Conservation (phyloP, 2,113 vertebrate genomes). For the Sphaerodactylus townsendi region DNA sequence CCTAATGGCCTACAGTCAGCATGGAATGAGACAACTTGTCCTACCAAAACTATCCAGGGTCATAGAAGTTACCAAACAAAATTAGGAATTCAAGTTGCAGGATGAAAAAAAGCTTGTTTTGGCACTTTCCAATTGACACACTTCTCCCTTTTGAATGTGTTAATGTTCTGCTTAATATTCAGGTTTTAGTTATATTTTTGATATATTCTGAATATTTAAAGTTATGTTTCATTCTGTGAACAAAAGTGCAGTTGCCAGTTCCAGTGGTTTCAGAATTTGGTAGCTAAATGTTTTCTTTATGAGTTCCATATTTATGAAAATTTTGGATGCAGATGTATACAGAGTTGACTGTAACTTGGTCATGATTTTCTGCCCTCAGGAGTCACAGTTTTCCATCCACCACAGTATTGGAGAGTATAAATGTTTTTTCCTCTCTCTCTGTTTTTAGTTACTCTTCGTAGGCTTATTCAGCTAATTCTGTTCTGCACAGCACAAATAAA, state of each 20-base stretch:
- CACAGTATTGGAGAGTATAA: not conserved
- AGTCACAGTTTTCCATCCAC: not conserved
- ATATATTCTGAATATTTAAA: constrained; percentile 36
- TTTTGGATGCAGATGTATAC: constrained; percentile 23
- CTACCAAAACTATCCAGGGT: constrained; percentile 8
- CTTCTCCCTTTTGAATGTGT: constrained; percentile 26
- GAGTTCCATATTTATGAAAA: constrained; percentile 56
- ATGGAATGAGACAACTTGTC: not conserved
- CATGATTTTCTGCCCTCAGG: not conserved
- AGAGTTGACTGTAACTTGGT: constrained; percentile 17
- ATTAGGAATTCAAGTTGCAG: not conserved
- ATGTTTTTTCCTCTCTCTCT: not conserved
- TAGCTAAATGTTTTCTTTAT: constrained; percentile 57
- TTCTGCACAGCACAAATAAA: too few relatives aligned
- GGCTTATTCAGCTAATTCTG: too few relatives aligned
- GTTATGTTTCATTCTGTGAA: constrained; percentile 40
- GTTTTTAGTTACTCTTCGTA: not conserved
- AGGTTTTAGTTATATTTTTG: constrained; percentile 38
- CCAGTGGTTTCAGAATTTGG: constrained; percentile 57
- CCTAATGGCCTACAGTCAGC: constrained; percentile 40
- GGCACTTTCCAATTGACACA: constrained; percentile 23
- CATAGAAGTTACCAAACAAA: not conserved
- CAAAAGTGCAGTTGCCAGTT: constrained; percentile 56
- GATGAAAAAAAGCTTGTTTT: not conserved
- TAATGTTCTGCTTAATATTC: constrained; percentile 19